Percentiles rank a stretch among this genome's conserved stretches.
Conservation (phyloP, 2,797 vertebrate genomes). For the Artibeus jamaicensis region DNA sequence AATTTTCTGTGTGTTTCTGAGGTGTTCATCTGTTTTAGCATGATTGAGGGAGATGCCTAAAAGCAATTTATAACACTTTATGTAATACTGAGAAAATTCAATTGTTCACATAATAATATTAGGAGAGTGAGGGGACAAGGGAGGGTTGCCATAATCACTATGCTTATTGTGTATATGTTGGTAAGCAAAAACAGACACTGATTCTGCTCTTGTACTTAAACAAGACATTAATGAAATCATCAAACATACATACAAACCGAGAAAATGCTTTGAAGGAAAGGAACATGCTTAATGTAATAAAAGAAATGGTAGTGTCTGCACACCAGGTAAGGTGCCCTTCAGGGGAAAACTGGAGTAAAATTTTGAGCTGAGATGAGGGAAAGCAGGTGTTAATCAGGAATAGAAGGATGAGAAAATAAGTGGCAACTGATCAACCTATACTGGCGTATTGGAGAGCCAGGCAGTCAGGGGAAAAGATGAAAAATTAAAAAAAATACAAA, state of each 20-base stretch:
- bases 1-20: background rate
- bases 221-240: background rate
- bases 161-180: background rate
- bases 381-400: background rate
- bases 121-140: background rate
- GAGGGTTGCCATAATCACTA: background rate
- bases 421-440: no score
- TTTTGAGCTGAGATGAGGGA: background rate
- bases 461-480: no score
- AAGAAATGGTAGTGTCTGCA: background rate
- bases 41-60: background rate
- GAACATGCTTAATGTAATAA: background rate
- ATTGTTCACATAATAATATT: background rate
- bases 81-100: constrained; percentile 1
- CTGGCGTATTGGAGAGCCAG: no score
- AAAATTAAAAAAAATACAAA: no score
- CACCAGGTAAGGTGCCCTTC: background rate
- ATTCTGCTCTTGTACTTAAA: background rate
- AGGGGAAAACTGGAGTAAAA: background rate
- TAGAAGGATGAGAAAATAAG: no score
- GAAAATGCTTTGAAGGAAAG: background rate
- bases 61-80: background rate
- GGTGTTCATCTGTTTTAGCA: background rate
- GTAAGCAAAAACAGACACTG: constrained; percentile 2
- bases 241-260: background rate